phyloP scores from a whole-genome alignment of 2,113 vertebrate genomes.

The Spheniscus mendiculus region DNA sequence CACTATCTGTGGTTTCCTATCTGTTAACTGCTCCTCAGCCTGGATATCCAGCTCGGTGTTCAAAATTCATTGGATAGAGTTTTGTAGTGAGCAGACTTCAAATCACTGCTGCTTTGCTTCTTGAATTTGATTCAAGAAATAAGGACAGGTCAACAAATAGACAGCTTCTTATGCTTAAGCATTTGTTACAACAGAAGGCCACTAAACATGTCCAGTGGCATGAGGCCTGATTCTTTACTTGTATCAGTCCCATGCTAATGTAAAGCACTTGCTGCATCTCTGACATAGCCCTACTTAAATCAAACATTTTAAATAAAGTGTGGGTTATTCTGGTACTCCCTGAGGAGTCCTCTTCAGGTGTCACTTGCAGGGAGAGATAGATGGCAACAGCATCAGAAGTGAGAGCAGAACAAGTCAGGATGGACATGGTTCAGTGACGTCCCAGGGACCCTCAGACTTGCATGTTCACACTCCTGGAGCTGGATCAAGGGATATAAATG shows the following conservation, averaged over 20 bases:
- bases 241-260: not conserved
- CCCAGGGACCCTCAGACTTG: not conserved
- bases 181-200: not conserved
- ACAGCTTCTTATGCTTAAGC: not conserved
- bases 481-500: not conserved
- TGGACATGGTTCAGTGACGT: too few species aligned
- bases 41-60: not conserved
- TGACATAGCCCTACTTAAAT: not conserved
- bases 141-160: not conserved
- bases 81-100: conserved; percentile 19
- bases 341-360: not conserved
- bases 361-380: not conserved
- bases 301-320: not conserved
- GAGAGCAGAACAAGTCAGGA: not conserved
- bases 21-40: conserved; percentile 13
- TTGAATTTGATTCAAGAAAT: not conserved
- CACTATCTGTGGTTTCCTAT: conserved; percentile 12
- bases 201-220: not conserved
- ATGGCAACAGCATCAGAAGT: not conserved
- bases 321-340: not conserved
- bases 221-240: not conserved
- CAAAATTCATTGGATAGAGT: not conserved
- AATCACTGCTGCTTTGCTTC: not conserved
- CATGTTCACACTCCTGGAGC: not conserved
- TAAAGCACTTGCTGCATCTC: not conserved